A percentile compares a stretch with the other conserved stretches of the same genome.
phyloP scores from a whole-genome alignment of 2,113 vertebrate species.

The Melanostigma gelatinosum region DNA sequence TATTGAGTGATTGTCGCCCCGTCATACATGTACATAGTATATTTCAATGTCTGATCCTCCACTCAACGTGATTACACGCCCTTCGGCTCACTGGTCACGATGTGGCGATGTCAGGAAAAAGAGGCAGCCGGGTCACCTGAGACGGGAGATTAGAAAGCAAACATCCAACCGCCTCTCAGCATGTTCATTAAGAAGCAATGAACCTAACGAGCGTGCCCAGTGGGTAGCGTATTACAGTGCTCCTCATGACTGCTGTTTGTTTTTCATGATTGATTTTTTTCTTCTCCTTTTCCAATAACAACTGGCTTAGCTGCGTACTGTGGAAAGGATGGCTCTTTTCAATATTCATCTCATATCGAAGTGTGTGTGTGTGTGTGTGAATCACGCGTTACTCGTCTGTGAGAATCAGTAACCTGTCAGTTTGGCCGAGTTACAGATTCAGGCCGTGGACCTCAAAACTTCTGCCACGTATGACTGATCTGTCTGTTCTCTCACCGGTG shows the following conservation, averaged over 20 bases:
- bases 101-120: conserved; percentile 45
- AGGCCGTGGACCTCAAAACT: conserved; percentile 18
- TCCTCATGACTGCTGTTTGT: conserved; percentile 13
- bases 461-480: conserved; percentile 5
- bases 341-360: conserved; percentile 35
- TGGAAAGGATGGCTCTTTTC: conserved; percentile 19
- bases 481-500: neutral
- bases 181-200: conserved; percentile 62
- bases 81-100: neutral
- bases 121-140: conserved; percentile 44
- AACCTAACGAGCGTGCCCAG: conserved; percentile 21
- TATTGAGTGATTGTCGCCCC: neutral
- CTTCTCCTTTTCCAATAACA: conserved; percentile 39
- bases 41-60: conserved; percentile 27
- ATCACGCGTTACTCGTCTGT: neutral
- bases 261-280: conserved; percentile 13
- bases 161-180: conserved; percentile 40
- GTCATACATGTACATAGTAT: conserved; percentile 24
- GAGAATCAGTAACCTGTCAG: neutral
- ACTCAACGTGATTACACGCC: conserved; percentile 21
- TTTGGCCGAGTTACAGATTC: neutral
- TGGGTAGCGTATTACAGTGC: conserved; percentile 28
- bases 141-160: conserved; percentile 54
- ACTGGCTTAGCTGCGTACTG: neutral
- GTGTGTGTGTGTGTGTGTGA: neutral